Base-by-base conservation (phyloP, 1,140 invertebrate genomes). In the Thaumetopoea pityocampa region DNA sequence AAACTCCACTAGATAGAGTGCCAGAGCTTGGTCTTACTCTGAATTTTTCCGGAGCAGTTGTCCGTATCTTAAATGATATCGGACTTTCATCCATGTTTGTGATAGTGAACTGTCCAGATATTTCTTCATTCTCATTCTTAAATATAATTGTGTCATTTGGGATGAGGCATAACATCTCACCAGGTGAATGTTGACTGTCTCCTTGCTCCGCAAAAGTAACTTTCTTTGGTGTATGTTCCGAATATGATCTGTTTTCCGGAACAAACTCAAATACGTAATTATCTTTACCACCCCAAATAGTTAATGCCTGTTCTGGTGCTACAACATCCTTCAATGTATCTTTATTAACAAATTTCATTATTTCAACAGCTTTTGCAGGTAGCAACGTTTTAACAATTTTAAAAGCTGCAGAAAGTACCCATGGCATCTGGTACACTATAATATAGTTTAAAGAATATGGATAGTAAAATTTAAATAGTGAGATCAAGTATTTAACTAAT, bases 401-500 rank as follows among this genome's bases (percentile, higher is more conserved):
- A 86, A 98, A 98, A 1, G 94, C 93, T 56, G 97, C 95, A 74
- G 93, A 96, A 36, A 98, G 85, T 4, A 98, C 90, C 96, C 96
- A 99, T 2, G 96, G 94, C 93, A 98, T 95, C 74, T 98, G 95
- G 83, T 90, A 96, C 34, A 98, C 92, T 22, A 98, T 86, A 45
- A 99, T 95, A 66, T 96, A 96, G 70, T 96, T 98, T 42, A 96
- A 78, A 72, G 94, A 91, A 83, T 91, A 93, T 5, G 96, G 96
- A 85, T 98, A 98, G 71, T 98, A 97, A 17, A 87, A 85, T 78
- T 97, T 96, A 64, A 97, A 96, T 14, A 96, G 86, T 15, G 89
- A 90, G 44, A 98, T 96, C 34, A 98, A 84, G 57, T 95, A 97
- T 62, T 92, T 92, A 0, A 90, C 92, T 43, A 95, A 89, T 9